Evolutionary conservation across 2,888 invertebrate genomes (phyloP), one percentile per base, ranked within the genome.

Genomic region (Meiosimyza decipiens): DNA sequence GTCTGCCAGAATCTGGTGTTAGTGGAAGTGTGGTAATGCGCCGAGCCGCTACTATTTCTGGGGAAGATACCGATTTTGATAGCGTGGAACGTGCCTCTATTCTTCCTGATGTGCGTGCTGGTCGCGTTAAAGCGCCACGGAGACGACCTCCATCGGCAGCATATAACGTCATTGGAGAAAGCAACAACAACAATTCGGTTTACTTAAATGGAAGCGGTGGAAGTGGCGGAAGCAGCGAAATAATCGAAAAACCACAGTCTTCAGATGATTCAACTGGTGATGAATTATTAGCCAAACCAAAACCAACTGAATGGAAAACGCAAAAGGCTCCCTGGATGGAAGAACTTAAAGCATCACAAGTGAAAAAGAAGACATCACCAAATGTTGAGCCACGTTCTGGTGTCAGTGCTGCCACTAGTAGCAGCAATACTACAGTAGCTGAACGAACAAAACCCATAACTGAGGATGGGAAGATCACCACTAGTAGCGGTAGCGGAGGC

Each of bases 261-360:
- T 83, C 84, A 7, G 84, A 84, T 75, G 85, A 84, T 68, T 84
- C 84, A 5, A 83, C 82, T 63, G 82, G 84, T 4, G 85, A 86
- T 52, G 84, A 85, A 15, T 82, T 83, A 71, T 81, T 90, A 82
- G 90, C 90, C 13, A 91, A 90, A 79, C 92, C 92, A 0, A 90
- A 91, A 74, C 88, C 91, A 1, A 89, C 92, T 15, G 92, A 92
- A 80, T 92, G 92, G 91, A 92, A 92, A 85, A 92, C 92, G 81
- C 91, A 91, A 79, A 90, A 90, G 81, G 92, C 92, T 63, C 94
- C 94, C 0, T 95, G 94, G 94, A 92, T 95, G 90, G 92, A 91
- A 77, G 94, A 95, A 83, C 89, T 95, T 77, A 94, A 94, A 82
- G 89, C 93, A 77, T 94, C 92, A 81, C 94, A 95, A 85, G 86